A percentile compares a stretch with the other conserved stretches of the same genome.
These are phyloP conservation scores for Choreutis nemorana DNA, from an alignment of 2,888 invertebrate species.

Conservation along the genomic window DNA sequence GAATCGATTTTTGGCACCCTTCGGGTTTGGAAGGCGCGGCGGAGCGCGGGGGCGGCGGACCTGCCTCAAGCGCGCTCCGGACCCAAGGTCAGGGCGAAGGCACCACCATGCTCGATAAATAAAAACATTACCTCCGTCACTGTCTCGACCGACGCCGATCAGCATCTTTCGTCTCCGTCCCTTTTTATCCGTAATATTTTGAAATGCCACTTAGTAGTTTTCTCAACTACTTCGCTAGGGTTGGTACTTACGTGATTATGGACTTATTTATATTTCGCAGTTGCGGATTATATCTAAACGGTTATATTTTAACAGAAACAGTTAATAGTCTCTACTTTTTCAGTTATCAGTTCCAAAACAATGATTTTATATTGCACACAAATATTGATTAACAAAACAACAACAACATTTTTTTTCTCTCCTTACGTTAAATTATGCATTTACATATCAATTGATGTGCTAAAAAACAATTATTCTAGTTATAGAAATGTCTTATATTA, in stretches of 20 bases:
- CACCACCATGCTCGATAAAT: slow-evolving; percentile 45
- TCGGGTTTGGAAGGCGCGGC: slow-evolving; percentile 29
- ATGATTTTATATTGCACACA: too few relatives aligned
- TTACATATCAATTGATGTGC: too few relatives aligned
- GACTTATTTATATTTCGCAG: too few relatives aligned
- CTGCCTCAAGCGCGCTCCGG: slow-evolving; percentile 52
- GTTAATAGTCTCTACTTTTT: too few relatives aligned
- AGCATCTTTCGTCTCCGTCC: slow-evolving; percentile 21
- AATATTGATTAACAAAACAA: too few relatives aligned
- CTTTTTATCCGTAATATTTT: slow-evolving; percentile 31
- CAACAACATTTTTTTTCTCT: too few relatives aligned
- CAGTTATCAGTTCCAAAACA: too few relatives aligned
- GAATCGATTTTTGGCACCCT: slow-evolving; percentile 63
- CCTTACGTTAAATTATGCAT: too few relatives aligned
- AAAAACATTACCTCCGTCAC: slow-evolving; percentile 25
- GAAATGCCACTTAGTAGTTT: slow-evolving; percentile 34
- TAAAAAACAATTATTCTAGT: too few relatives aligned
- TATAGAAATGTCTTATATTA: too few relatives aligned
- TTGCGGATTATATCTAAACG: too few relatives aligned
- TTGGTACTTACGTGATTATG: slow-evolving; percentile 12
- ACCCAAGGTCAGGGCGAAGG: slow-evolving; percentile 46
- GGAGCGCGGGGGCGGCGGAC: slow-evolving; percentile 37
- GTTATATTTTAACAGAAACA: too few relatives aligned
- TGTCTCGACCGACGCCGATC: slow-evolving; percentile 21
- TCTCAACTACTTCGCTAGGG: slow-evolving; percentile 26